Evolutionary conservation across 2,113 vertebrate species (phyloP).

Genomic region (Ameiurus melas): DNA sequence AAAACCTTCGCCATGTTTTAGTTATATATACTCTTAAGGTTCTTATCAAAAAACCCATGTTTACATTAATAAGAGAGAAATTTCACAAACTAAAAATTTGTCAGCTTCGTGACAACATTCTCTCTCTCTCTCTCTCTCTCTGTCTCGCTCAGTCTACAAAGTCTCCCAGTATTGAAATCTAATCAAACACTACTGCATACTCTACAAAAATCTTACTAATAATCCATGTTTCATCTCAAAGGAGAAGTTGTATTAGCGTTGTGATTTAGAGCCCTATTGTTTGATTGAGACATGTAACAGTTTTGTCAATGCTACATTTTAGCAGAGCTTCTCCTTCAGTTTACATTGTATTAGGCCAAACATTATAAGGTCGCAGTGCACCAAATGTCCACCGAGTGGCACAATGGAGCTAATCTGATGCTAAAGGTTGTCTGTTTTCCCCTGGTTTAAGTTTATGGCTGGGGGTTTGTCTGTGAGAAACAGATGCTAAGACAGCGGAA

Average conservation of each 20-base stretch:
- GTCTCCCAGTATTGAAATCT: slow-evolving; percentile 50
- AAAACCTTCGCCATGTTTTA: slow-evolving; percentile 56
- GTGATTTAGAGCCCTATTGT: slow-evolving; percentile 7
- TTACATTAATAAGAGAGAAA: slow-evolving; percentile 55
- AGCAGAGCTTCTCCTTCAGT: background rate
- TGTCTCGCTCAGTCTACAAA: slow-evolving; percentile 42
- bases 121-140: background rate
- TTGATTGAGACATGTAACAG: background rate
- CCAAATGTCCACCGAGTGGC: slow-evolving; percentile 27
- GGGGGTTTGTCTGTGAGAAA: background rate
- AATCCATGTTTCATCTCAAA: background rate
- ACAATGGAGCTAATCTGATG: slow-evolving; percentile 29
- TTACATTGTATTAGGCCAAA: background rate
- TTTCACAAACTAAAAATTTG: slow-evolving; percentile 50
- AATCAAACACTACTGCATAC: slow-evolving; percentile 37
- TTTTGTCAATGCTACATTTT: background rate
- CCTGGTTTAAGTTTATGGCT: background rate
- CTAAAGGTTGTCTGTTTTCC: background rate
- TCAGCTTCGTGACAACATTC: background rate
- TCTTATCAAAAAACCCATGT: slow-evolving; percentile 62
- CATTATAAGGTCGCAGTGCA: slow-evolving; percentile 35
- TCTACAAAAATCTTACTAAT: slow-evolving; percentile 39
- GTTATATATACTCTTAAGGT: slow-evolving; percentile 53
- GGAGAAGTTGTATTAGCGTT: background rate
- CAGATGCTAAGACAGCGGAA: background rate